Conservation (phyloP, 2,888 invertebrate genomes). For the Thymelicus acteon region DNA sequence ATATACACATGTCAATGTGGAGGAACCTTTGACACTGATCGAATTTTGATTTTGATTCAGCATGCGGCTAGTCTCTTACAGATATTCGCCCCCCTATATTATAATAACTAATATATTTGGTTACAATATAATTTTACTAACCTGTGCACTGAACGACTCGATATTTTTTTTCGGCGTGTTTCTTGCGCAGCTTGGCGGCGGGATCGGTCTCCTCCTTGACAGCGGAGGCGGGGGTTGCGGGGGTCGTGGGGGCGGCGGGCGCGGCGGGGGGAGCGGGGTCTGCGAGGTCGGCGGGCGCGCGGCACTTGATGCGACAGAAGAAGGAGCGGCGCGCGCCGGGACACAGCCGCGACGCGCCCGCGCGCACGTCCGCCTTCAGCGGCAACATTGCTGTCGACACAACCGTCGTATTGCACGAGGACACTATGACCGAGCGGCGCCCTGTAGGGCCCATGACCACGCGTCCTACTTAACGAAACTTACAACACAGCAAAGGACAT, state of each 20-base stretch:
- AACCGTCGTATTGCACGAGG: neutral
- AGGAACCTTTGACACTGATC: no score
- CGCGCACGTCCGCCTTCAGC: conserved; percentile 93
- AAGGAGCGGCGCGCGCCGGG: conserved; percentile 96
- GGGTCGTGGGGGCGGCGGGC: neutral
- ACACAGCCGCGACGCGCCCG: conserved; percentile 90
- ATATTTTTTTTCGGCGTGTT: conserved; percentile 92
- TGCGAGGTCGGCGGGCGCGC: conserved; percentile 61
- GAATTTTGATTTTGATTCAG: no score
- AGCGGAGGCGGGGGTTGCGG: conserved; percentile 16
- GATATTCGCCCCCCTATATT: no score
- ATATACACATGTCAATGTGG: no score
- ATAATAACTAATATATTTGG: no score
- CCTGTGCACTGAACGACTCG: conserved; percentile 95
- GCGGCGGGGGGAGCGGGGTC: conserved; percentile 48
- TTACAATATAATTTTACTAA: conserved; percentile 38
- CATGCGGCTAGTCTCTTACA: no score
- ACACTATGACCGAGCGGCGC: no score
- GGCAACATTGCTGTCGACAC: conserved; percentile 92
- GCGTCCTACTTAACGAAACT: no score
- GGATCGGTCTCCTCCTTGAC: conserved; percentile 90
- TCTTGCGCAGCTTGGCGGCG: conserved; percentile 86
- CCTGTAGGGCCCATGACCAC: no score
- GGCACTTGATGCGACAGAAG: conserved; percentile 96
- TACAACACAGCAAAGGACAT: no score